phyloP scores from a whole-genome alignment of 1,140 invertebrate genomes.

The Tigriopus japonicus region DNA sequence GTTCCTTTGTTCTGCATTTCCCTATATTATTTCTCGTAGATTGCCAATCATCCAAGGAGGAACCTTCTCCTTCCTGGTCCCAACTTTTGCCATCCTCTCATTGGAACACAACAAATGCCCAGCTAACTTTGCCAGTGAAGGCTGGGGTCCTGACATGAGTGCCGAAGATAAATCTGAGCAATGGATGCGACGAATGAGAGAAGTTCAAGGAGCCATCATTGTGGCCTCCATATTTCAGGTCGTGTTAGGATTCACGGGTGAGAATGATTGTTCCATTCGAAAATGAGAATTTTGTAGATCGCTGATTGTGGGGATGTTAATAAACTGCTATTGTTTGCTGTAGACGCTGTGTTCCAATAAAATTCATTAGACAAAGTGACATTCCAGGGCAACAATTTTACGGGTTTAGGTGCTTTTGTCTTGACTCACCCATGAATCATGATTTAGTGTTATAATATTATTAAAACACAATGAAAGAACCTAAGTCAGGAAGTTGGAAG shows the following conservation, averaged over 20 bases:
- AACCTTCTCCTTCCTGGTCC: constrained; percentile 64
- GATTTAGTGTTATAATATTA: too few relatives aligned
- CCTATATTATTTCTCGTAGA: constrained; percentile 23
- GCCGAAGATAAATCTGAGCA: constrained; percentile 38
- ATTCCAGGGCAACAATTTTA: too few relatives aligned
- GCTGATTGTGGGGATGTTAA: too few relatives aligned
- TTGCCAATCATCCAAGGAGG: constrained; percentile 53
- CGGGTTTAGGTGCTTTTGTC: too few relatives aligned
- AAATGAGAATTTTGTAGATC: too few relatives aligned
- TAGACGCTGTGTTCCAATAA: too few relatives aligned
- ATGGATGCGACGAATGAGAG: constrained; percentile 58
- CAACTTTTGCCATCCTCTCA: constrained; percentile 58
- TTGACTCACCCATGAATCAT: too few relatives aligned
- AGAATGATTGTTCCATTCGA: background rate
- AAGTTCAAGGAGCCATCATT: constrained; percentile 65
- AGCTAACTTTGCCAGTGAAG: constrained; percentile 14
- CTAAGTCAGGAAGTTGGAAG: too few relatives aligned
- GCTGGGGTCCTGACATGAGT: constrained; percentile 13
- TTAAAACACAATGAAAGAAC: too few relatives aligned
- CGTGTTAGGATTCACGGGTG: constrained; percentile 42
- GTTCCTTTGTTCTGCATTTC: background rate
- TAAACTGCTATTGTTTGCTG: too few relatives aligned
- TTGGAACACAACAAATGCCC: constrained; percentile 61
- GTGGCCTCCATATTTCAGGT: constrained; percentile 57
- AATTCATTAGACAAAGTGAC: too few relatives aligned